Percentiles rank a stretch among this genome's conserved stretches.
Evolutionary conservation across 2,797 vertebrate genomes (phyloP).

Genomic region (Halcyon badia): DNA sequence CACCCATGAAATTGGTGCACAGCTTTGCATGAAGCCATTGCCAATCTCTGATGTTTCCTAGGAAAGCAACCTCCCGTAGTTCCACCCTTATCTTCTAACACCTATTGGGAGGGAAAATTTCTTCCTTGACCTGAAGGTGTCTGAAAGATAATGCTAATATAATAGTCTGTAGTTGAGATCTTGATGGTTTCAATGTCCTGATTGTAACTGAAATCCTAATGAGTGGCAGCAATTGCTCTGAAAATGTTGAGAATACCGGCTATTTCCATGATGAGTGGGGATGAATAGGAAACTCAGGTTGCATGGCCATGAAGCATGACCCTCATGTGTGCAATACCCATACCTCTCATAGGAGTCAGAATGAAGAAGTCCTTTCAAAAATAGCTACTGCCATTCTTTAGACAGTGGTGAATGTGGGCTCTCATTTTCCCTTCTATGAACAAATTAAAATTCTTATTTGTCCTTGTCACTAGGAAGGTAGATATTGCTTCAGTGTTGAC

Average conservation of each 20-base stretch:
- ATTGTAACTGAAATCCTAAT: neutral
- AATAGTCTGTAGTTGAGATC: neutral
- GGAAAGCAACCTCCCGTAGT: neutral
- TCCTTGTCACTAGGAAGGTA: neutral
- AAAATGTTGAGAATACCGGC: neutral
- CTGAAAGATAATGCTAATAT: neutral
- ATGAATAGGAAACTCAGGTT: neutral
- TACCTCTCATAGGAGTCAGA: neutral
- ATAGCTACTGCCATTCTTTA: neutral
- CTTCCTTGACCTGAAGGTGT: neutral
- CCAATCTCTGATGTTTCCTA: neutral
- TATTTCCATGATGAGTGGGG: neutral
- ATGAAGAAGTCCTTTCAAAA: neutral
- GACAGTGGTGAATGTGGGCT: neutral
- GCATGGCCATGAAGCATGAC: neutral
- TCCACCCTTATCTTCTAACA: neutral
- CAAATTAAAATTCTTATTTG: neutral
- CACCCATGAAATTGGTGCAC: neutral
- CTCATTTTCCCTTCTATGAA: neutral
- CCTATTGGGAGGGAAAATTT: neutral
- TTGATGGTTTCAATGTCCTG: neutral
- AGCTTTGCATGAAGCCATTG: neutral
- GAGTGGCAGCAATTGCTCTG: neutral
- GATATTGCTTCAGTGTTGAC: neutral
- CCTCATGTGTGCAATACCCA: accelerated